Percentiles rank a stretch among this genome's conserved stretches.
These are phyloP conservation scores for Thinocorus orbignyianus DNA, from an alignment of 2,113 vertebrate genomes.

Conservation along the genomic window DNA sequence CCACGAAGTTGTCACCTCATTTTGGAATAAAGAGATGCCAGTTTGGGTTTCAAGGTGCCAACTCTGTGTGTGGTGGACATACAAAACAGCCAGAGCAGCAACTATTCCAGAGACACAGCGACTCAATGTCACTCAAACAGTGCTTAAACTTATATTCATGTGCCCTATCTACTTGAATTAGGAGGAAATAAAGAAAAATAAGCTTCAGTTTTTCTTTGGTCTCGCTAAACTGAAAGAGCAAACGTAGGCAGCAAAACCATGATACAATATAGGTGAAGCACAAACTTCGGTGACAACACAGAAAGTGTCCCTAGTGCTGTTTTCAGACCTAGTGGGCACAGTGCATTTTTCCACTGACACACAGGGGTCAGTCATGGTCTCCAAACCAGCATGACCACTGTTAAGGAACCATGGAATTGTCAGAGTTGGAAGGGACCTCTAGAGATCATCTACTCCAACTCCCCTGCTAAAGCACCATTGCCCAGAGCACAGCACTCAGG, in stretches of 20 bases:
- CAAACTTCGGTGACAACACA: background rate
- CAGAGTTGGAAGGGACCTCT: too few relatives aligned
- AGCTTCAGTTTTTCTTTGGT: background rate
- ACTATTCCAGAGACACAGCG: background rate
- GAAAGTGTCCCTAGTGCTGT: fast-evolving
- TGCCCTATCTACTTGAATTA: background rate
- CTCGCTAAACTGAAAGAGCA: background rate
- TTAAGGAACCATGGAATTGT: background rate
- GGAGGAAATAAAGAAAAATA: background rate
- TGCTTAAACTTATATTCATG: background rate
- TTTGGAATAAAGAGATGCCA: background rate
- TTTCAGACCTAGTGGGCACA: background rate
- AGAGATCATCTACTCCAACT: too few relatives aligned
- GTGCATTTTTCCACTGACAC: background rate
- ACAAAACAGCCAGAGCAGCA: background rate
- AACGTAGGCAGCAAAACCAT: background rate
- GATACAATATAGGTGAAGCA: fast-evolving
- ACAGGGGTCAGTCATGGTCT: background rate
- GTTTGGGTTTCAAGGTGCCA: background rate
- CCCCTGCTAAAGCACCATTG: too few relatives aligned
- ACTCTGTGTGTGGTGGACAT: background rate
- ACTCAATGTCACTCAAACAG: background rate
- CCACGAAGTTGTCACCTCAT: background rate
- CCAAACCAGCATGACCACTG: background rate
- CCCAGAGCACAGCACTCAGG: too few relatives aligned